Evolutionary conservation across 2,888 invertebrate genomes (phyloP), one percentile per base, ranked within the genome.

Genomic region (Mechanitis mazaeus): DNA sequence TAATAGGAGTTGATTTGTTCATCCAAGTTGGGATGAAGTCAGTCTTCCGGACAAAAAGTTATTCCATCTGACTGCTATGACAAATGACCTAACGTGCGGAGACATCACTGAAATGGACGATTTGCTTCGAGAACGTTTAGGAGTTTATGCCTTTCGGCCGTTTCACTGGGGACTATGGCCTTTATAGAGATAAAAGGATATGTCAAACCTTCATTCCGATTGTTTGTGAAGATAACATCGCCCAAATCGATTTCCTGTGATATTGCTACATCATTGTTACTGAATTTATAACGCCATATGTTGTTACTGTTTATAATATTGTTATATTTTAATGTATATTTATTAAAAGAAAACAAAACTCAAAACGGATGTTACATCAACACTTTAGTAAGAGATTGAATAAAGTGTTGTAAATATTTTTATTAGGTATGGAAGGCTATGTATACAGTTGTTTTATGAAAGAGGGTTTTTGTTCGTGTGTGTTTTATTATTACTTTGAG

Each of bases 1-100:
- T 85, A 85, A 81, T 79, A 80, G 78, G 75, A 71, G 72, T 70
- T 77, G 78, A 82, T 83, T 83, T 81, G 75, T 81, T 81, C 79
- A 82, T 82, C 84, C 87, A 85, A 84, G 79, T 85, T 75, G 72
- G 77, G 78, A 81, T 80, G 81, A 78, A 87, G 83, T 86, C 85
- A 86, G 83, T 78, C 83, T 77, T 75, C 77, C 78, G 83, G 76
- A 78, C 79, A 88, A 88, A 89, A 89, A 87, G 85, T 87, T 84
- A 84, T 84, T 83, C 84, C 81, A 83, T 85, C 83, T 76, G 80
- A 81, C 80, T 75, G 75, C 75, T 81, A 89, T 87, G 89, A 89
- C 85, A 89, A 89, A 89, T 84, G 87, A 83, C 72, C 74, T 72
- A 68, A 72, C 69, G 73, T 72, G 72, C 74, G 74, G 77, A 75